These are phyloP conservation scores for Pachyseris speciosa DNA, from an alignment of 64 coral and sea anemone genomes.

Conservation along the genomic window DNA sequence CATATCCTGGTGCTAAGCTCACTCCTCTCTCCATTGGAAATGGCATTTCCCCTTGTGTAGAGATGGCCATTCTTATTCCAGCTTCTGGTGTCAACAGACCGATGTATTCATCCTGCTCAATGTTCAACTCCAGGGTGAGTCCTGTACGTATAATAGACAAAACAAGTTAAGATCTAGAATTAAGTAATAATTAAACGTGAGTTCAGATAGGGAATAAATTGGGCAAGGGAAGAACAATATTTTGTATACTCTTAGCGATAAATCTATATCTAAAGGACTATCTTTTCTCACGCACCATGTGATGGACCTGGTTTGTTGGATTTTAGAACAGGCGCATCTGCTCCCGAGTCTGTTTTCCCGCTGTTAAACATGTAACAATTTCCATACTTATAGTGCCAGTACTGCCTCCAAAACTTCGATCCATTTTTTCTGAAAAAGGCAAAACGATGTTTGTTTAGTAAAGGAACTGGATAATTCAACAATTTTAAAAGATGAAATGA, in stretches of 20 bases:
- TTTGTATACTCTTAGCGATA: no score
- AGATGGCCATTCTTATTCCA: constrained; percentile 14
- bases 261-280: no score
- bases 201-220: no score
- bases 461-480: no score
- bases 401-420: constrained; percentile 36
- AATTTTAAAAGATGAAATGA: no score
- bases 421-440: constrained; percentile 39
- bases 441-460: not conserved
- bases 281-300: not conserved
- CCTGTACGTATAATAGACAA: not conserved
- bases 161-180: no score
- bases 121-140: not conserved
- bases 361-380: not conserved
- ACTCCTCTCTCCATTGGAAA: constrained; percentile 35
- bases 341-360: not conserved
- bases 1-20: constrained; percentile 3
- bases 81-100: not conserved
- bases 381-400: no score
- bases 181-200: no score
- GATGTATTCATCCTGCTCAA: constrained; percentile 29
- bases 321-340: not conserved
- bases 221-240: no score
- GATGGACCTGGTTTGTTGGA: constrained; percentile 4
- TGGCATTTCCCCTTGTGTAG: constrained; percentile 8